phyloP scores from a whole-genome alignment of 92 coral and sea anemone genomes.

The Virgularia gustaviana region DNA sequence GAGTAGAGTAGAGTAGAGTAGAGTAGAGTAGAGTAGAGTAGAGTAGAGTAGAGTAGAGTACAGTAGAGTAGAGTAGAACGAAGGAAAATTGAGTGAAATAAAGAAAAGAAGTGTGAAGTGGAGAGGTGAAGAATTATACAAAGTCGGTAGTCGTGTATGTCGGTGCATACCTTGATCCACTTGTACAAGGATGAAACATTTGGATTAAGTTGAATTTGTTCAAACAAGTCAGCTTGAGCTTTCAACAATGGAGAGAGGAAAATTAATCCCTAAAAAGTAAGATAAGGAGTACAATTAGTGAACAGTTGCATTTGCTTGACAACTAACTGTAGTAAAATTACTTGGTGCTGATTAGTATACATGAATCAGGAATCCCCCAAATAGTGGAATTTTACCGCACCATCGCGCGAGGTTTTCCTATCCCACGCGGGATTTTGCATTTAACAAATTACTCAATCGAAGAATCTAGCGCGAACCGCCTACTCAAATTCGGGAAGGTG shows the following conservation, averaged over 20 bases:
- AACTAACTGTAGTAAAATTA: neutral
- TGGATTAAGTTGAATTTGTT: slow-evolving; percentile 84
- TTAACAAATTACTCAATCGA: neutral
- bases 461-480: neutral
- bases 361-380: no score
- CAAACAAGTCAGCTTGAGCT: slow-evolving; percentile 79
- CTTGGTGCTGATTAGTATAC: no score
- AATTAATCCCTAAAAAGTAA: slow-evolving; percentile 61
- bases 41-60: no score
- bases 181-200: slow-evolving; percentile 81
- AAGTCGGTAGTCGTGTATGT: neutral
- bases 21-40: no score
- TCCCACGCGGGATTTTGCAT: no score
- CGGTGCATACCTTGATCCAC: slow-evolving; percentile 78
- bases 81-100: no score
- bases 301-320: no score
- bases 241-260: slow-evolving; percentile 84
- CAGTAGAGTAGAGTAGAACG: no score
- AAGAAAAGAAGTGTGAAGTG: no score
- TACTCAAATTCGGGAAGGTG: neutral
- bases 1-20: no score
- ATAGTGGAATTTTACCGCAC: no score
- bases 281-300: neutral
- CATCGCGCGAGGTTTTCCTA: no score
- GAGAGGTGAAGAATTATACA: neutral